phyloP scores from a whole-genome alignment of 1,140 invertebrate genomes.

The Ladona fulva region DNA sequence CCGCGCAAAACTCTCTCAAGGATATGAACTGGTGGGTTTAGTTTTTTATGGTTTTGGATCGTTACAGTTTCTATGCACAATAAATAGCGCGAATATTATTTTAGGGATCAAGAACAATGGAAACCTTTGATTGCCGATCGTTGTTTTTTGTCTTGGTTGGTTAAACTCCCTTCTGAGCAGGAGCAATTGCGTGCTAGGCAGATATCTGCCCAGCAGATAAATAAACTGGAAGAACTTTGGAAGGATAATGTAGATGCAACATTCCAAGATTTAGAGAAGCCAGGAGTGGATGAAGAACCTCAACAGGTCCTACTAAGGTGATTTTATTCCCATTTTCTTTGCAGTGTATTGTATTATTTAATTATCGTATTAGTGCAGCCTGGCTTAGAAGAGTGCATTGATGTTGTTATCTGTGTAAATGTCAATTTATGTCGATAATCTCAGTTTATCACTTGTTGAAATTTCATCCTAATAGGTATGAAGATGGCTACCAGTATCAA shows the following conservation, averaged over 20 bases:
- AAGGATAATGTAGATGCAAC: constrained; percentile 96
- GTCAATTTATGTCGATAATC: too few species aligned
- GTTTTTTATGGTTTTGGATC: constrained; percentile 9
- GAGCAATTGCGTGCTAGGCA: constrained; percentile 91
- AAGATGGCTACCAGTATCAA: constrained; percentile 98
- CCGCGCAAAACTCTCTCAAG: constrained; percentile 89
- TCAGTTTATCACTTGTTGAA: too few species aligned
- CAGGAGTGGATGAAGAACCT: constrained; percentile 94
- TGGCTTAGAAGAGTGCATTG: too few species aligned
- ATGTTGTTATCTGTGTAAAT: too few species aligned
- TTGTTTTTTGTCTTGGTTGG: constrained; percentile 91
- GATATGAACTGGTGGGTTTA: constrained; percentile 88
- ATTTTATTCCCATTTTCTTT: background rate
- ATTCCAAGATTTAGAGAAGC: constrained; percentile 95
- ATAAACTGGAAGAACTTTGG: constrained; percentile 97
- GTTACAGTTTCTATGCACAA: background rate
- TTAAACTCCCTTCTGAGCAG: constrained; percentile 91
- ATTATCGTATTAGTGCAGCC: too few species aligned
- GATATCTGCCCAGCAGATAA: constrained; percentile 93
- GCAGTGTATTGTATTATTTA: too few species aligned
- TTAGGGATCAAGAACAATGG: constrained; percentile 94
- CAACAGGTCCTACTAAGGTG: constrained; percentile 83
- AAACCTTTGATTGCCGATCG: constrained; percentile 95
- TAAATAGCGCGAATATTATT: constrained; percentile 18
- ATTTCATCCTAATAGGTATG: constrained; percentile 60